Evolutionary conservation across 1,140 invertebrate species (phyloP).

Genomic region (Venustaconcha ellipsiformis): DNA sequence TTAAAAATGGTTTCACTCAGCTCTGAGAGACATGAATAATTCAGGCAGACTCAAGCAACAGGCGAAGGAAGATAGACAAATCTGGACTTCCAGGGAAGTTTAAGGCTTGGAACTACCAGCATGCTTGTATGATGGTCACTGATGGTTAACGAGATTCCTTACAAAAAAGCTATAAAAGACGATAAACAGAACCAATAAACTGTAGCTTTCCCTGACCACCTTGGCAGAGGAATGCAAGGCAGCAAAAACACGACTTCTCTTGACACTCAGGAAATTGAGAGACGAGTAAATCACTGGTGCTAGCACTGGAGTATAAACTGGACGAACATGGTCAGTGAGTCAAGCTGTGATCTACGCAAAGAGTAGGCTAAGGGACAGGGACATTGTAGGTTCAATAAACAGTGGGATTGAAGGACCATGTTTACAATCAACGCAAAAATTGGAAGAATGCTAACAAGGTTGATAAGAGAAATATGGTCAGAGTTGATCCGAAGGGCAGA

Average conservation of each 20-base stretch:
- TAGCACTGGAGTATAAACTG: slow-evolving; percentile 3
- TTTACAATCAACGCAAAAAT: too few species aligned
- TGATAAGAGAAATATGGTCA: too few species aligned
- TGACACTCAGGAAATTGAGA: slow-evolving; percentile 15
- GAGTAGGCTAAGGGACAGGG: not conserved
- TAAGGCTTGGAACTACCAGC: slow-evolving; percentile 26
- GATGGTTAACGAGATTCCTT: slow-evolving; percentile 9
- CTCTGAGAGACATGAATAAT: too few species aligned
- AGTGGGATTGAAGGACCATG: too few species aligned
- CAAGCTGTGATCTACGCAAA: slow-evolving; percentile 3
- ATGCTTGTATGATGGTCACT: slow-evolving; percentile 16
- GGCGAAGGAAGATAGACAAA: not conserved
- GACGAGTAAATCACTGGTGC: slow-evolving; percentile 9
- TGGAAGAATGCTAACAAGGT: too few species aligned
- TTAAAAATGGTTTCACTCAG: too few species aligned
- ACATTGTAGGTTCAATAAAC: too few species aligned
- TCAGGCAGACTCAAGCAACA: not conserved
- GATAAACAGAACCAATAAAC: not conserved
- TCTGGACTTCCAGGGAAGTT: slow-evolving; percentile 15
- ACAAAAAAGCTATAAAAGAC: slow-evolving; percentile 9
- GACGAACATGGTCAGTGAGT: slow-evolving; percentile 8
- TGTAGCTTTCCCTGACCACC: slow-evolving; percentile 1
- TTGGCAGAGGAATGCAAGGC: slow-evolving; percentile 9
- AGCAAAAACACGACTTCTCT: slow-evolving; percentile 13
- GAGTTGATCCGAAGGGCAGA: too few species aligned